Conservation (phyloP, 2,888 invertebrate genomes). For the Chrysopilus asiliformis region DNA sequence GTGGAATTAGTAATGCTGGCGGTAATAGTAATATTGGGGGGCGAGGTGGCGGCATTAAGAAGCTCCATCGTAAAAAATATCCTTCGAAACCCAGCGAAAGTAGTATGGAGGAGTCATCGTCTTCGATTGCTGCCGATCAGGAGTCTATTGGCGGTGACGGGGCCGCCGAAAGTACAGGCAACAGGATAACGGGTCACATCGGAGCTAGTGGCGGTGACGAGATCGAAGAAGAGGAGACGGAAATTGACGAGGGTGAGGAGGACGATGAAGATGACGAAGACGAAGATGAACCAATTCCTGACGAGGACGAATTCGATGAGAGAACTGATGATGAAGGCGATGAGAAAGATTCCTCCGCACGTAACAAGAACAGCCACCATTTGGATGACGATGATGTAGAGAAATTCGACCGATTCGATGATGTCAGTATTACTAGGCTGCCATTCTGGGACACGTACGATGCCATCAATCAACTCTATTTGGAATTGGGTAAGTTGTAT, state of each 20-base stretch:
- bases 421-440: conserved; percentile 33
- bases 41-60: too few relatives aligned
- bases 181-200: neutral
- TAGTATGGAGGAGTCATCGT: conserved; percentile 3
- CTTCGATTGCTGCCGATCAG: conserved; percentile 10
- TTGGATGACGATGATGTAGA: conserved; percentile 1
- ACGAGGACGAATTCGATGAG: conserved; percentile 9
- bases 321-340: conserved; percentile 19
- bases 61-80: conserved; percentile 7
- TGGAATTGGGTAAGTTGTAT: conserved; percentile 53
- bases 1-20: conserved; percentile 3
- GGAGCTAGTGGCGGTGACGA: conserved; percentile 9
- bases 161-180: neutral
- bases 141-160: conserved; percentile 10
- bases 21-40: conserved; percentile 5
- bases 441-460: conserved; percentile 86
- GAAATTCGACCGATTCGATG: conserved; percentile 14
- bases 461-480: conserved; percentile 77
- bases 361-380: conserved; percentile 9
- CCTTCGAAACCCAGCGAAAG: neutral
- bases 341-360: conserved; percentile 12
- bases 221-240: conserved; percentile 12
- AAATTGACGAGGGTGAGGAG: conserved; percentile 5
- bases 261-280: conserved; percentile 3
- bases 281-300: conserved; percentile 9